Base-by-base conservation (phyloP, 1,140 invertebrate species). In the Plectrocnemia conspersa region DNA sequence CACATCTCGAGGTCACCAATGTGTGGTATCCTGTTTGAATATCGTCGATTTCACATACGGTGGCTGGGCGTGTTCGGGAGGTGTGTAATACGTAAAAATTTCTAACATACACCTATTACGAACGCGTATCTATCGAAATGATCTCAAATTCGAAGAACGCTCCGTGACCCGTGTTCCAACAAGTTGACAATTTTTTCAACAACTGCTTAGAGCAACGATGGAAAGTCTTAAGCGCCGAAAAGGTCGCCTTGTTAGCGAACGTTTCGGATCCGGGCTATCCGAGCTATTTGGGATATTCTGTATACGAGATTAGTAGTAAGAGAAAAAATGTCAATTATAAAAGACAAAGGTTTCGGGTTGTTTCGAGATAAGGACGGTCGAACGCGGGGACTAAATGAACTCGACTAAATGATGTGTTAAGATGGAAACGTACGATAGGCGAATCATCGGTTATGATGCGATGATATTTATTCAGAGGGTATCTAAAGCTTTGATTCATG, bases 311-410 rank as follows among this genome's bases (percentile, higher is more conserved):
- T 59, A 59, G 58, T 59, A 59, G 58, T 44, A 61, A 56, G 54
- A 56, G 54, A 61, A 61, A 61, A 61, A 61, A 61, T 61, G 58
- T 61, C 58, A 61, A 61, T 61, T 61, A 61, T 61, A 61, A 61
- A 61, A 61, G 58, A 61, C 58, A 61, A 61, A 61, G 58, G 58
- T 61, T 56, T 59, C 52, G 53, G 53, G 58, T 55, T 59, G 53
- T 59, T 59, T 54, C 46, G 21, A 57, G 35, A 38, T 38, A 38
- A 38, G 35, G 35, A 38, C 5, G 35, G 18, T 38, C 35, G 35
- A 23, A 21, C 18, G 16, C 32, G 16, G 36, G 23, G 32, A 7
- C 40, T 13, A 44, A 23, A 18, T 21, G 40, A 18, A 21, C 23
- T 24, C 16, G 4, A 10, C 29, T 45, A 47, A 46, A 47, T 9